Evolutionary conservation across 2,113 vertebrate genomes (phyloP), one percentile per base, ranked within the genome.

Genomic region (Cyprinodon variegatus): DNA sequence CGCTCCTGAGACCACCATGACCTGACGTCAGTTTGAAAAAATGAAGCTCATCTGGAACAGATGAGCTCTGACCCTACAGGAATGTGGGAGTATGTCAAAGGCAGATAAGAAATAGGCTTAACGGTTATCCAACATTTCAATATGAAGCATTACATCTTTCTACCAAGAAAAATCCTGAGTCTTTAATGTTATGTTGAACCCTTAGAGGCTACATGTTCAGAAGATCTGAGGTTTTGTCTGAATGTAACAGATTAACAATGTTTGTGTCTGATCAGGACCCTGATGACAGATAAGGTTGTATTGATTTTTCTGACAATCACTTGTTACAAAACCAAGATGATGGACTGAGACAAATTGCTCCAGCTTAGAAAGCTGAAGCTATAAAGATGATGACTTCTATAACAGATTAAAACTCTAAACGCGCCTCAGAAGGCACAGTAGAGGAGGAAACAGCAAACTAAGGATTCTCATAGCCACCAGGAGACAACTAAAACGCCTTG

Each of bases 71-170:
- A 90, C 69, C 81, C 73, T 6, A 3, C 69, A 88, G 85, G 88
- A 90, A 92, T 86, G 76, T 79, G 70, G 75, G 74, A 74, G 81
- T 81, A n/a, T 9, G 48, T 22, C 29, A 63, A 59, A 70, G 50
- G 61, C 46, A 63, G 4, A 61, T 62, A 48, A 64, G 39, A 59
- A 3, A 59, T 20, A 14, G 7, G 50, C 13, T 53, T 7, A 20
- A 7, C 6, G 5, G 15, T 13, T 53, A 20, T 53, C 50, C 50
- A 61, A 76, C 39, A 17, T 20, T 11, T 17, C 57, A 29, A 41
- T 36, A 67, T 74, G 64, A 45, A 4, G 60, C 10, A 61, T 75
- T 29, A 29, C 36, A 43, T 68, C 14, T 72, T 79, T 70, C 73
- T 6, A 37, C 7, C 3, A 65, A 82, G 60, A 68, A 78, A 87